phyloP scores from a whole-genome alignment of 2,113 vertebrate species.

The Phyllostomus hastatus region DNA sequence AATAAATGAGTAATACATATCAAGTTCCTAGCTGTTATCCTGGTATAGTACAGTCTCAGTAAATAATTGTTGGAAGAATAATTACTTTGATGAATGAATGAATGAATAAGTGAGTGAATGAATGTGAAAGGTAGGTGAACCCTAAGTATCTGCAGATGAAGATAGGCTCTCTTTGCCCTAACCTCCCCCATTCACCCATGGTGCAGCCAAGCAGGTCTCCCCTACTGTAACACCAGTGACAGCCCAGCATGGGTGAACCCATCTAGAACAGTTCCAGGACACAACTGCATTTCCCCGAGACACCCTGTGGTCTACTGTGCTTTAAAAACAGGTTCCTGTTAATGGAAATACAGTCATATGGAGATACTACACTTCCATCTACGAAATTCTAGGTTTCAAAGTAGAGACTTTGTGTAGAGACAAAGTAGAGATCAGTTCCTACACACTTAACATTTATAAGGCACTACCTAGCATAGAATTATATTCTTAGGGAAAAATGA shows the following conservation, averaged over 20 bases:
- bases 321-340: not conserved
- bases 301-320: not conserved
- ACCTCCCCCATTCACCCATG: not conserved
- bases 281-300: not conserved
- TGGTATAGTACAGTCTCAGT: not conserved
- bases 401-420: not conserved
- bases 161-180: not conserved
- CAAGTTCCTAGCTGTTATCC: not conserved
- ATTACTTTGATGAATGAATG: not conserved
- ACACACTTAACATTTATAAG: slow-evolving; percentile 32
- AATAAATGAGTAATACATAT: not conserved
- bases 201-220: not conserved
- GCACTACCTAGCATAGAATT: slow-evolving; percentile 24
- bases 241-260: not conserved
- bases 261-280: not conserved
- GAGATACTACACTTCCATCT: not conserved
- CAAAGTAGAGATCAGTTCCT: not conserved
- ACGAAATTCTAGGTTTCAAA: slow-evolving; percentile 17
- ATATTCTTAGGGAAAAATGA: slow-evolving; percentile 25
- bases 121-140: not conserved
- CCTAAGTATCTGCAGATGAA: not conserved
- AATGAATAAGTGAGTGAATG: not conserved
- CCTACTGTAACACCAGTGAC: not conserved
- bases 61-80: not conserved
- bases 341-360: not conserved